Evolutionary conservation across 2,797 vertebrate species (phyloP).

Genomic region (Sebastolobus altivelis): DNA sequence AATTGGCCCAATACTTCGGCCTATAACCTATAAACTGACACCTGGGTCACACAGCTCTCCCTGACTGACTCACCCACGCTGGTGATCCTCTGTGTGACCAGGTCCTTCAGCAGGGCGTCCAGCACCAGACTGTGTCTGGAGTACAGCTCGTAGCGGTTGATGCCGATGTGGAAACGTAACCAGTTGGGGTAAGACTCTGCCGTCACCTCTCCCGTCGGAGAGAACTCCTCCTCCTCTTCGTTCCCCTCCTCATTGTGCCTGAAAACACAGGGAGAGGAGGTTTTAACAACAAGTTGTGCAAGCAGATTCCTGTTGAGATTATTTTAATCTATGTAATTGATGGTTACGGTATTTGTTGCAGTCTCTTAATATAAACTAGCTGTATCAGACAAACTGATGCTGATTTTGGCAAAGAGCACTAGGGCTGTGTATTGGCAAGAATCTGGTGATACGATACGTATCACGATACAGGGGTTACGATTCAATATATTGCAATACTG

Average conservation of each 20-base stretch:
- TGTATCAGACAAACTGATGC: not conserved
- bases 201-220: constrained; percentile 87
- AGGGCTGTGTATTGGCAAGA: too few relatives aligned
- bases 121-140: constrained; percentile 90
- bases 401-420: too few relatives aligned
- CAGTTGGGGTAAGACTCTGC: constrained; percentile 95
- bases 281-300: constrained; percentile 4
- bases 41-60: not conserved
- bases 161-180: constrained; percentile 96
- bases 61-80: constrained; percentile 90
- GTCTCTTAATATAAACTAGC: not conserved
- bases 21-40: not conserved
- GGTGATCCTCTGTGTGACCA: constrained; percentile 91
- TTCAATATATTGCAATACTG: too few relatives aligned
- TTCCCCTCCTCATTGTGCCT: constrained; percentile 93
- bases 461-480: too few relatives aligned
- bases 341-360: not conserved
- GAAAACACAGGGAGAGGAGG: not conserved
- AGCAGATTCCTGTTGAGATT: constrained; percentile 5
- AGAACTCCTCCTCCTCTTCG: constrained; percentile 87
- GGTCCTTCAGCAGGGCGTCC: constrained; percentile 90
- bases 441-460: too few relatives aligned
- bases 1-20: not conserved
- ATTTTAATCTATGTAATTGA: not conserved
- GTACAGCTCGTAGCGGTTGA: constrained; percentile 96